phyloP scores from a whole-genome alignment of 2,797 vertebrate genomes.

The Melanogrammus aeglefinus region DNA sequence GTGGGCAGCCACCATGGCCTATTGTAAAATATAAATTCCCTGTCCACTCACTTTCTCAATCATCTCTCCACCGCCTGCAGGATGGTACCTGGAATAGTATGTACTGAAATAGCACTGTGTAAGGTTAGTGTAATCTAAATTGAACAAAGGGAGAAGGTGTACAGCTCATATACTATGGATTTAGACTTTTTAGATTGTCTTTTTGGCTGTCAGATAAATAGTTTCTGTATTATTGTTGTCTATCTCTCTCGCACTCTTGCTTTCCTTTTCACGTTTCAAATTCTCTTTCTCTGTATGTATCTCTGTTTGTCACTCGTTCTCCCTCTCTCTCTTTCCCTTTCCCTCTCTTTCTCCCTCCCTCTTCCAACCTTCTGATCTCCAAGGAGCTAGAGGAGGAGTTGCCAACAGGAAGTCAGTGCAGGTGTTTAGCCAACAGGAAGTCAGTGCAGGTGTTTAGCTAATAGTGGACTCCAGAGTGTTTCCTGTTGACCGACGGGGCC shows the following conservation, averaged over 20 bases:
- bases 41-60: slow-evolving; percentile 35
- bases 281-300: background rate
- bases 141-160: background rate
- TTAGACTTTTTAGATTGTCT: background rate
- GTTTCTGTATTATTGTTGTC: background rate
- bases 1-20: slow-evolving; percentile 26
- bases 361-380: slow-evolving; percentile 3
- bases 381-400: too few species aligned
- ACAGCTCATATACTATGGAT: background rate
- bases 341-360: background rate
- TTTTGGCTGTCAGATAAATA: background rate
- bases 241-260: too few species aligned
- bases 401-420: background rate
- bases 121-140: background rate
- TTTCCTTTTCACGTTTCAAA: background rate
- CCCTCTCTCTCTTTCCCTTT: background rate
- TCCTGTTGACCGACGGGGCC: slow-evolving; percentile 53
- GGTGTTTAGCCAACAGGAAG: slow-evolving; percentile 29
- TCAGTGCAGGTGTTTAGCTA: slow-evolving; percentile 47
- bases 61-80: slow-evolving; percentile 25
- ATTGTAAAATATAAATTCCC: slow-evolving; percentile 30
- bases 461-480: slow-evolving; percentile 54
- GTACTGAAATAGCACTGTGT: background rate
- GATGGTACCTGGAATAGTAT: background rate
- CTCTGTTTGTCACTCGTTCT: background rate